Base-by-base conservation (phyloP, 2,888 invertebrate species). In the Tipula helvola region DNA sequence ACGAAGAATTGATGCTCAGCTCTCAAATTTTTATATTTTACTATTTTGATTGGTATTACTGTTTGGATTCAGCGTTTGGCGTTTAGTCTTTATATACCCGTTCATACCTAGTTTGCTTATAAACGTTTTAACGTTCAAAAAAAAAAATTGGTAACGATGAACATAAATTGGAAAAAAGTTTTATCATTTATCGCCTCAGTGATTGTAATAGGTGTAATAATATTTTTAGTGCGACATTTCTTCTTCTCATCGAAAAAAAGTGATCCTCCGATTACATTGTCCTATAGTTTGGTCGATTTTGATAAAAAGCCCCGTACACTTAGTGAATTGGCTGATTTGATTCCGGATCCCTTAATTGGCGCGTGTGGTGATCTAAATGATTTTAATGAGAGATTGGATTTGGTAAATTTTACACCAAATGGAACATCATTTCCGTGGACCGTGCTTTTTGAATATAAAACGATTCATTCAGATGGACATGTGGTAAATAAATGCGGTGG, bases 401-500 rank as follows among this genome's bases (percentile, higher is more conserved):
- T 5, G 0, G 2, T n/a, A 7, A 39, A n/a, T 84, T 84, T 84
- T 84, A 8, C 3, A 8, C n/a, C 84, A 5, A 84, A 84, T 39
- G 8, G 16, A 16, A 16, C n/a, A 2, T 1, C n/a, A 39, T 84
- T 84, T 10, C n/a, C 13, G 16, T 84, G 84, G 84, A 84, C 84
- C n/a, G 84, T 10, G 2, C n/a, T 84, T 7, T 16, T 84, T 3
- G 16, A 84, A 2, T 84, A 84, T 39, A 18, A 71, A 71, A 28
- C 71, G 0, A 28, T 71, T 28, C 71, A 71, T 10, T 28, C 18
- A 10, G 28, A 71, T 3, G 28, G 28, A n/a, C n/a, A n/a, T 10
- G 12, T 71, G 18, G 3, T 71, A 28, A 8, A 71, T 71, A 90
- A 95, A 88, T 96, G 96, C 89, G 96, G 95, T 0, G 96, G 96